Conservation (phyloP, 2,797 vertebrate species). For the Otus scops region DNA sequence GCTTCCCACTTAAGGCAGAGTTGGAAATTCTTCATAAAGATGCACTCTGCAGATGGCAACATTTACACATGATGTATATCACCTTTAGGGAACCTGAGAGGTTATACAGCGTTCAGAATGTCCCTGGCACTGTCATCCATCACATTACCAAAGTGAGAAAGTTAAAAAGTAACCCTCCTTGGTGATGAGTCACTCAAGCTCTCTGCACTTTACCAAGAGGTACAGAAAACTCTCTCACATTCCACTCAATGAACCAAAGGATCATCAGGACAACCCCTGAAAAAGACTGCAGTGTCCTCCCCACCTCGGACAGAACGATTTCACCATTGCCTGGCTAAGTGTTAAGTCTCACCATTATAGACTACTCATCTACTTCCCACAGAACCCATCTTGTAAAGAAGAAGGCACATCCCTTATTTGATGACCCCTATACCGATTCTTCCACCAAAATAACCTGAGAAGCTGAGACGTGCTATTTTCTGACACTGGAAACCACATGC, state of each 20-base stretch:
- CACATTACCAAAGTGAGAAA: not conserved
- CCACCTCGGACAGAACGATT: not conserved
- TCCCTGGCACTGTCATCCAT: not conserved
- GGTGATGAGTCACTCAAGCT: not conserved
- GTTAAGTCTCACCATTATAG: not conserved
- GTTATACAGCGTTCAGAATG: not conserved
- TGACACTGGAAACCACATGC: not conserved
- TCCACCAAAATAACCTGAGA: not conserved
- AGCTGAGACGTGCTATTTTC: not conserved
- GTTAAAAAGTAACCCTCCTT: not conserved
- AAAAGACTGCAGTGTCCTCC: not conserved
- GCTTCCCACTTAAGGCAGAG: constrained; percentile 5
- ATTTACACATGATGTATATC: not conserved
- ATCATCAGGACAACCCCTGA: fast-evolving
- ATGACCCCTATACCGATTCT: too few species aligned
- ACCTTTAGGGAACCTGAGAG: constrained; percentile 15
- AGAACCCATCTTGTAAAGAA: not conserved
- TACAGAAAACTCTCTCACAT: not conserved
- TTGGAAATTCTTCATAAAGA: constrained; percentile 5
- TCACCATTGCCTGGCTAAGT: not conserved
- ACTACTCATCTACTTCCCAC: not conserved
- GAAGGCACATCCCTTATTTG: too few species aligned
- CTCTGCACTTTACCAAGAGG: not conserved
- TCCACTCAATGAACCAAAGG: fast-evolving
- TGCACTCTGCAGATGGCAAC: constrained; percentile 46